These are phyloP conservation scores for Horisme vitalbata DNA, from an alignment of 2,888 invertebrate genomes.

Conservation along the genomic window DNA sequence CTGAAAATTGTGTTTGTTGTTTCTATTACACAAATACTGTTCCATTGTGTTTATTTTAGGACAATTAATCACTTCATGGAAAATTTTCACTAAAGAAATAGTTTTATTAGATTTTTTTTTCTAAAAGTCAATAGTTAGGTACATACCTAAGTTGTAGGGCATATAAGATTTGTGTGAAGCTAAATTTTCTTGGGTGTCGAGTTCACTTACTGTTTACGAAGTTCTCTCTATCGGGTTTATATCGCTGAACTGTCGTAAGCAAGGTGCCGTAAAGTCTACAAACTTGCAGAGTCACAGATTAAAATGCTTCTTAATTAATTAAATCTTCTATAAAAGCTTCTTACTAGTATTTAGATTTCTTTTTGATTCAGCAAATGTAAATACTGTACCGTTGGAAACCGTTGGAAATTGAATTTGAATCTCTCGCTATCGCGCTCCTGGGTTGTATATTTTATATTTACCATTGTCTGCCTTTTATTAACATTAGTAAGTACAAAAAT, in stretches of 20 bases:
- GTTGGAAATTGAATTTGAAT: too few species aligned
- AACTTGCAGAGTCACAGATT: constrained; percentile 20
- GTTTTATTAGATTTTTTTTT: neutral
- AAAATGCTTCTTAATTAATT: constrained; percentile 24
- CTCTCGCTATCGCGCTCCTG: too few species aligned
- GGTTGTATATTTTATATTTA: too few species aligned
- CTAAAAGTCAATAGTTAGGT: neutral
- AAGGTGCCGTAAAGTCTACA: constrained; percentile 24
- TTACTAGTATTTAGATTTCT: neutral
- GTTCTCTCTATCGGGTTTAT: constrained; percentile 12
- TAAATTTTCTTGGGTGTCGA: too few species aligned
- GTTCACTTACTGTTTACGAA: constrained; percentile 11
- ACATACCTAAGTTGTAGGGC: neutral
- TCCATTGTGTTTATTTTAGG: too few species aligned
- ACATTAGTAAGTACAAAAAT: too few species aligned
- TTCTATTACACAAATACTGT: neutral
- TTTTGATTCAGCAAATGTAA: neutral
- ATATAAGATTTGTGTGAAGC: constrained; percentile 1
- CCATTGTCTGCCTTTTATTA: too few species aligned
- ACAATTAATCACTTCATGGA: too few species aligned
- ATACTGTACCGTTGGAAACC: too few species aligned
- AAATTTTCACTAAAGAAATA: too few species aligned
- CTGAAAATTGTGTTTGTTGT: constrained; percentile 8
- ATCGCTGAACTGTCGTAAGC: constrained; percentile 11
- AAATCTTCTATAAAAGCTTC: constrained; percentile 19